Evolutionary conservation across 2,113 vertebrate genomes (phyloP).

Genomic region (Cyprinodon variegatus): DNA sequence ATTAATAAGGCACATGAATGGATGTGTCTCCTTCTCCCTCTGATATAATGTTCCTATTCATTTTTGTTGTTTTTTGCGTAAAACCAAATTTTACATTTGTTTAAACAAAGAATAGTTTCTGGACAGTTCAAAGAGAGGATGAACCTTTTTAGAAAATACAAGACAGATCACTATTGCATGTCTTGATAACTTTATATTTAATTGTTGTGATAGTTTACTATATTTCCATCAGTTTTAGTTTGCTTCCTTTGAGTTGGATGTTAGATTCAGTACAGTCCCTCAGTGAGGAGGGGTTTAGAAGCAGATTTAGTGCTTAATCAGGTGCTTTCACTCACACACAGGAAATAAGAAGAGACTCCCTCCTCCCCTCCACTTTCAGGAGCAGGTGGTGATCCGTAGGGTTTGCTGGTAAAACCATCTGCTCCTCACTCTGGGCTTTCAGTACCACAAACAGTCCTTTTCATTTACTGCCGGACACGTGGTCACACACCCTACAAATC

Average conservation of each 20-base stretch:
- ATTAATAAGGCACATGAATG: neutral
- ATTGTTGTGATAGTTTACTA: constrained; percentile 11
- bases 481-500: constrained; percentile 6
- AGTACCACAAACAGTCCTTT: constrained; percentile 22
- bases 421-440: constrained; percentile 67
- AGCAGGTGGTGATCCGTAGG: constrained; percentile 48
- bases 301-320: constrained; percentile 65
- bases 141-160: no score
- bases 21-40: neutral
- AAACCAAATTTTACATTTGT: no score
- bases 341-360: constrained; percentile 15
- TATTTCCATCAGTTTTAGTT: constrained; percentile 3
- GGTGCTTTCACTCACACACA: constrained; percentile 38
- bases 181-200: neutral
- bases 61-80: no score
- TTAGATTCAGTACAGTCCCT: constrained; percentile 30
- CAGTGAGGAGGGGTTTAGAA: constrained; percentile 55
- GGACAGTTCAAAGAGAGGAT: neutral
- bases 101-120: neutral
- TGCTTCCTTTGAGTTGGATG: neutral
- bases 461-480: constrained; percentile 28
- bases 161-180: no score
- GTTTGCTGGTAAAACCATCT: constrained; percentile 73
- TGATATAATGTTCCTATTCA: no score
- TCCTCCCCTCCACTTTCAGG: constrained; percentile 28